Evolutionary conservation across 2,113 vertebrate species (phyloP).

Genomic region (Corythornis vintsioides): DNA sequence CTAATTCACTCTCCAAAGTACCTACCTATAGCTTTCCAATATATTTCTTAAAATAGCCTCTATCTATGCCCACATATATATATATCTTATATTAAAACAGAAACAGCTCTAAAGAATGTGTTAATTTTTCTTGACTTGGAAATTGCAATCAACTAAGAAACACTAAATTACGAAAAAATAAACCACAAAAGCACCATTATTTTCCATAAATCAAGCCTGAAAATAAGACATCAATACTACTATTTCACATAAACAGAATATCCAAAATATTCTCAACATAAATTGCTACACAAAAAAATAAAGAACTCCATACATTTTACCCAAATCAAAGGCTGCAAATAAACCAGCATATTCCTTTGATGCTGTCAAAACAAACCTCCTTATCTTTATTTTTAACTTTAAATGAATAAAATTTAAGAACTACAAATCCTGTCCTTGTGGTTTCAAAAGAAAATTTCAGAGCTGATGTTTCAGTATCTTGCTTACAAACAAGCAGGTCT

Average conservation of each 20-base stretch:
- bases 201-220: slow-evolving; percentile 13
- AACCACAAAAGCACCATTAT: not conserved
- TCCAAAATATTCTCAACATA: slow-evolving; percentile 30
- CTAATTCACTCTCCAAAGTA: not conserved
- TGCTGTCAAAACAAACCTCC: slow-evolving; percentile 60
- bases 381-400: slow-evolving; percentile 65
- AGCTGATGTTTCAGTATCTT: slow-evolving; percentile 5
- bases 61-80: not conserved
- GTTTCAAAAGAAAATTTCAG: slow-evolving; percentile 51
- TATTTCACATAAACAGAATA: slow-evolving; percentile 24
- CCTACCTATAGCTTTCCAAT: not conserved
- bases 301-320: slow-evolving; percentile 17
- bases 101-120: not conserved
- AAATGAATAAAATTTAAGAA: slow-evolving; percentile 62
- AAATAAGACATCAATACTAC: slow-evolving; percentile 10
- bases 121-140: not conserved
- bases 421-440: slow-evolving; percentile 53
- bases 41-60: not conserved
- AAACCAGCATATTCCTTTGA: slow-evolving; percentile 59
- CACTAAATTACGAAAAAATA: not conserved
- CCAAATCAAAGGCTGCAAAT: slow-evolving; percentile 64
- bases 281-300: slow-evolving; percentile 2
- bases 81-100: not conserved
- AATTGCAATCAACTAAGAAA: not conserved
- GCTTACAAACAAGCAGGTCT: slow-evolving; percentile 45